Percentiles rank a stretch among this genome's conserved stretches.
Conservation (phyloP, 2,888 invertebrate genomes). For the Linnaemya vulpina region DNA sequence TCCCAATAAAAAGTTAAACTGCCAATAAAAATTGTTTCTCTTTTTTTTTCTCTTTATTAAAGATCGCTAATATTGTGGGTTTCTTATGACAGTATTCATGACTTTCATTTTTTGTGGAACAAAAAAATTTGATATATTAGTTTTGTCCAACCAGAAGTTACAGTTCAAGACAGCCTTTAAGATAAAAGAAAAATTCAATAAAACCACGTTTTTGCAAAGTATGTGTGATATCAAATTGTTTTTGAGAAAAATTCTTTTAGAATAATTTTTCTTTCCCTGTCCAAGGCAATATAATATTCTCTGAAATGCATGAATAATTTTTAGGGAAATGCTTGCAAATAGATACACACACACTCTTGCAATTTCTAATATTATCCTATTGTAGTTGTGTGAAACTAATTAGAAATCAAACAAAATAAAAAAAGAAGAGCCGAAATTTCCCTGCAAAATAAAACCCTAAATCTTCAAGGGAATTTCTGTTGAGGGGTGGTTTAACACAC, state of each 20-base stretch:
- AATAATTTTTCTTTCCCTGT: background rate
- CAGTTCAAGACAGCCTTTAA: too few species aligned
- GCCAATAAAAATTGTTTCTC: background rate
- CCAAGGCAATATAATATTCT: background rate
- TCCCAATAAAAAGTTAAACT: background rate
- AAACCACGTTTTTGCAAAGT: too few species aligned
- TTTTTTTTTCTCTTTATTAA: slow-evolving; percentile 7
- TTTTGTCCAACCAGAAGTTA: too few species aligned
- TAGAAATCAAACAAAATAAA: slow-evolving; percentile 24
- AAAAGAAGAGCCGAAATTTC: slow-evolving; percentile 3
- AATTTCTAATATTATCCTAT: slow-evolving; percentile 6
- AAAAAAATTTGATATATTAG: too few species aligned
- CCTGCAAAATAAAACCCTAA: background rate
- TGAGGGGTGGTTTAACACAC: slow-evolving; percentile 18
- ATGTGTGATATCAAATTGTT: too few species aligned
- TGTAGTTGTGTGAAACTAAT: slow-evolving; percentile 51
- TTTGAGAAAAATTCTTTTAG: too few species aligned
- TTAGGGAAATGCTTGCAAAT: slow-evolving; percentile 7
- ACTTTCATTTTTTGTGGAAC: slow-evolving; percentile 45
- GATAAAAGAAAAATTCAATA: too few species aligned
- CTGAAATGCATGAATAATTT: slow-evolving; percentile 35
- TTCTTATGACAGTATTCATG: slow-evolving; percentile 61
- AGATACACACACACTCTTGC: background rate
- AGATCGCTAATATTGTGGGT: slow-evolving; percentile 52
- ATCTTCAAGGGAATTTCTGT: background rate